Base-by-base conservation (phyloP, 2,888 invertebrate species). In the Cistogaster globosa region DNA sequence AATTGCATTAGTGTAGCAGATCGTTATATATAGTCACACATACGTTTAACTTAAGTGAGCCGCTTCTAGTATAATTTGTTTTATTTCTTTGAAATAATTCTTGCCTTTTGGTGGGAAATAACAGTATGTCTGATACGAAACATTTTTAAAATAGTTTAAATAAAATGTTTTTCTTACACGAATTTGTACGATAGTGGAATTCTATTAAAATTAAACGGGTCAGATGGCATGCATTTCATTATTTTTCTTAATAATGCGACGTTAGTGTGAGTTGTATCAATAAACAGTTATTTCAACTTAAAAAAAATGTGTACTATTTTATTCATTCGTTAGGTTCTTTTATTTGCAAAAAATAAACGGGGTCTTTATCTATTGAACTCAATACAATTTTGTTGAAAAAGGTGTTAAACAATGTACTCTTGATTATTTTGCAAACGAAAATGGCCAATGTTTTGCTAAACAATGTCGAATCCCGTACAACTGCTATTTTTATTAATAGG, bases 1-100 rank as follows among this genome's bases (percentile, higher is more conserved):
- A 85, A 85, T 85, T 85, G 79, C 85, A 85, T 85, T 85, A 78
- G 69, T 82, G 71, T 82, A 58, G 55, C 51, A 53, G 36, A 65
- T 22, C 65, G 53, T 81, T 71, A 71, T 80, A 74, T 76, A 72
- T 80, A 67, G 74, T 74, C 77, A 67, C 79, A 79, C 55, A 62
- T 26, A 74, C 9, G 45, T 53, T 79, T 67, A 48, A 48, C 8
- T 38, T 67, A 42, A 75, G 75, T 9, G 75, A 55, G 60, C 78
- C 82, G 74, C 74, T 18, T 22, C 57, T 57, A 42, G n/a, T 38
- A 26, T 18, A 51, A 14, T 51, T 20, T 0, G 55, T 65, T 48
- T 48, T 51, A 32, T 38, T 80, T 74, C 60, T 74, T n/a, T 36
- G 45, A 20, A 67, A 55, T 58, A 67, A 22, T 67, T 53, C 18